phyloP scores from a whole-genome alignment of 2,888 invertebrate species.

The Glaucopsyche alexis region DNA sequence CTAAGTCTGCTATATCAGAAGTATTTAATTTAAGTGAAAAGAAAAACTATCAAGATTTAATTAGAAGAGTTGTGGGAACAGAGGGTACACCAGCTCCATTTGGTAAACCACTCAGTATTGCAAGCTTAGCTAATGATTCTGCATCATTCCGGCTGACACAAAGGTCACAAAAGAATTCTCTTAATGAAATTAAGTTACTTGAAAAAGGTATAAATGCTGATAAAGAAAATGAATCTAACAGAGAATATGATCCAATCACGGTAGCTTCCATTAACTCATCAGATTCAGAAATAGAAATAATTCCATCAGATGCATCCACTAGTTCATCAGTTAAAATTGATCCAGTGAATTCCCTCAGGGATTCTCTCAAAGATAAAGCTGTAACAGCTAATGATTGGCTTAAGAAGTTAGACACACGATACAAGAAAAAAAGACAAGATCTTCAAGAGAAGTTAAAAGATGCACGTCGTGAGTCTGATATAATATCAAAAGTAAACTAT shows the following conservation, averaged over 20 bases:
- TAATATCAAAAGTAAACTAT: conserved; percentile 70
- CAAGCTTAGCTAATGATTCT: conserved; percentile 61
- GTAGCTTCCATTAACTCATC: conserved; percentile 71
- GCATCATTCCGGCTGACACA: conserved; percentile 61
- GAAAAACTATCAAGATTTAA: conserved; percentile 75
- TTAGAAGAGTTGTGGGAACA: conserved; percentile 61
- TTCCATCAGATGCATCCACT: conserved; percentile 66
- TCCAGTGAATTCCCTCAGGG: conserved; percentile 79
- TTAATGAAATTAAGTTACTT: conserved; percentile 60
- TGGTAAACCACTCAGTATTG: conserved; percentile 53
- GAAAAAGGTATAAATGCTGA: conserved; percentile 54
- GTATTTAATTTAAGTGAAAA: conserved; percentile 80
- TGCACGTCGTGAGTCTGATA: conserved; percentile 68
- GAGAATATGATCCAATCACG: conserved; percentile 69
- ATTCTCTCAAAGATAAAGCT: conserved; percentile 74
- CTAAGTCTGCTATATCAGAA: conserved; percentile 65
- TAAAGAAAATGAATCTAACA: conserved; percentile 53
- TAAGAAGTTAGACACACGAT: conserved; percentile 68
- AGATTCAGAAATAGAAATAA: conserved; percentile 69
- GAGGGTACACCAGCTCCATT: conserved; percentile 48
- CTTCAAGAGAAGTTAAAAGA: conserved; percentile 69
- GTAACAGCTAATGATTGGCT: conserved; percentile 78
- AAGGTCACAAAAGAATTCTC: conserved; percentile 57
- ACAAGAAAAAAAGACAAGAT: conserved; percentile 63
- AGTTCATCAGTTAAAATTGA: conserved; percentile 62